These are phyloP conservation scores for Plemyria rubiginata DNA, from an alignment of 2,888 invertebrate genomes.

Conservation along the genomic window DNA sequence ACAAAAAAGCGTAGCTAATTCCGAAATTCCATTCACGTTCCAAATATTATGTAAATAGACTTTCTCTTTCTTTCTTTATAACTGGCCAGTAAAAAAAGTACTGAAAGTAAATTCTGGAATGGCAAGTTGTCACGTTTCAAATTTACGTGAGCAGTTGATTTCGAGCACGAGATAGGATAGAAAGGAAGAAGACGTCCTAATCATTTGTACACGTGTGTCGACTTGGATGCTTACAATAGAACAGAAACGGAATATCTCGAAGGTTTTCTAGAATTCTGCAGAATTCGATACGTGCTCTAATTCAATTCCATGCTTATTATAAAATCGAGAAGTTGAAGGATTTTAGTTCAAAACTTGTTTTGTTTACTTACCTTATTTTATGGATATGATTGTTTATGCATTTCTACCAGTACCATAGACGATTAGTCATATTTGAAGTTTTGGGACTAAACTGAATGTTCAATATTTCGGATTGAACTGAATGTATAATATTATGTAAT, in stretches of 20 bases:
- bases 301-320: background rate
- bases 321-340: too few species aligned
- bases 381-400: too few species aligned
- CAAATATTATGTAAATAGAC: too few species aligned
- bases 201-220: conserved; percentile 4
- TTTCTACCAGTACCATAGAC: too few species aligned
- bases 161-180: conserved; percentile 45
- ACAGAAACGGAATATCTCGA: conserved; percentile 3
- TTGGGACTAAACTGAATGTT: too few species aligned
- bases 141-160: conserved; percentile 58
- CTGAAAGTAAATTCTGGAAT: conserved; percentile 3
- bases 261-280: background rate
- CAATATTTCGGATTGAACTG: too few species aligned
- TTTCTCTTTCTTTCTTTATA: too few species aligned
- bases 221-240: background rate
- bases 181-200: conserved; percentile 16
- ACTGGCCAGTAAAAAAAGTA: background rate
- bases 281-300: background rate
- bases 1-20: background rate
- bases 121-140: conserved; percentile 51
- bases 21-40: background rate
- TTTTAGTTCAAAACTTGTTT: too few species aligned
- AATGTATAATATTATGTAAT: too few species aligned
- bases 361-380: too few species aligned
- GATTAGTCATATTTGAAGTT: too few species aligned